phyloP scores from a whole-genome alignment of 1,140 invertebrate genomes.

The Contarinia nasturtii region DNA sequence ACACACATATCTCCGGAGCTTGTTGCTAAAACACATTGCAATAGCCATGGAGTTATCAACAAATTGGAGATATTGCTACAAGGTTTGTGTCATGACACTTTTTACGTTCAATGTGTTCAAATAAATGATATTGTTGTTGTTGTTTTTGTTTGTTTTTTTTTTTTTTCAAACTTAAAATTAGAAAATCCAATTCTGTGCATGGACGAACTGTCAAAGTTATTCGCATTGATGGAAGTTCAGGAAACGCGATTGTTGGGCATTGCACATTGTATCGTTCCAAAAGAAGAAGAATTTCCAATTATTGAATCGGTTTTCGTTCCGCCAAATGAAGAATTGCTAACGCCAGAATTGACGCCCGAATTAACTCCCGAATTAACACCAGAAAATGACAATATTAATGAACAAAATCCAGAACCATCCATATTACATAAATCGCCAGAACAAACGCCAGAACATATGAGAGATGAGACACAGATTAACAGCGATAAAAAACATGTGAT shows the following conservation, averaged over 20 bases:
- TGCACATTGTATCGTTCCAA: constrained; percentile 30
- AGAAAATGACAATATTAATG: constrained; percentile 10
- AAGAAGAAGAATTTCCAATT: constrained; percentile 27
- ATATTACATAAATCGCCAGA: constrained; percentile 10
- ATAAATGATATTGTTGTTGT: constrained; percentile 5
- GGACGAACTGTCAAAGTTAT: constrained; percentile 41
- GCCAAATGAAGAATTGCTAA: too few relatives aligned
- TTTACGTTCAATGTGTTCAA: not conserved
- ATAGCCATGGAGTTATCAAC: constrained; percentile 49
- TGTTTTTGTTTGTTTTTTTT: constrained; percentile 5
- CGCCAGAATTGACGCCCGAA: too few relatives aligned
- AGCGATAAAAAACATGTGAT: constrained; percentile 24
- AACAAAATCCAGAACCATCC: constrained; percentile 17
- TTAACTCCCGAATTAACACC: constrained; percentile 22
- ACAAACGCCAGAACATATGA: constrained; percentile 15
- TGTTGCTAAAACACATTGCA: constrained; percentile 56
- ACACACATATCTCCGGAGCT: constrained; percentile 45
- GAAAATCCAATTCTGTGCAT: constrained; percentile 60
- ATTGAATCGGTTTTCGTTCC: constrained; percentile 24
- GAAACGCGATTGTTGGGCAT: constrained; percentile 45
- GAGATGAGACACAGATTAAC: constrained; percentile 25
- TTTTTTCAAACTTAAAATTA: constrained; percentile 16
- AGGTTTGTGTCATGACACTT: constrained; percentile 29
- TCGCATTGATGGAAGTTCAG: constrained; percentile 40
- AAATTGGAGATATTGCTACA: constrained; percentile 56